These are phyloP conservation scores for Nemopilema nomurai DNA, from an alignment of 30 jellyfish, hydroid and myxozoan species.

Conservation along the genomic window DNA sequence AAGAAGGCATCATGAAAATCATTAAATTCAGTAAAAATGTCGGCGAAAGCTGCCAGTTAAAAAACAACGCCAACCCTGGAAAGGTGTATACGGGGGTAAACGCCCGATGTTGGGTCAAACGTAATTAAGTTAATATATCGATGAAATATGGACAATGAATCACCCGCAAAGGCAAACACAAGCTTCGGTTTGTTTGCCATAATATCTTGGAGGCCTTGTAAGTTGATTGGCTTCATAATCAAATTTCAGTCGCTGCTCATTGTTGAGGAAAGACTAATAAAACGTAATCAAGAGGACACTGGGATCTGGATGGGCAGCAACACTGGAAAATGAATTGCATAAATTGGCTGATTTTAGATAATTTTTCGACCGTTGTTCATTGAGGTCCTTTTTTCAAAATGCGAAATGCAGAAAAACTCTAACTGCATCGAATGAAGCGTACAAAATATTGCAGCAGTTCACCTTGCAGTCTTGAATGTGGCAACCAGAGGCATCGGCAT, in stretches of 20 bases:
- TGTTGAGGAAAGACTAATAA: neutral
- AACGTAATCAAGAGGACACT: neutral
- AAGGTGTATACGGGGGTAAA: too few relatives aligned
- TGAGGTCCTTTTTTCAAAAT: neutral
- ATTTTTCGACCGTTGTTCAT: too few relatives aligned
- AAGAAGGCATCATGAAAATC: too few relatives aligned
- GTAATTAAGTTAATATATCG: neutral
- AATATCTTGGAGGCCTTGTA: neutral
- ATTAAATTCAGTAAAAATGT: too few relatives aligned
- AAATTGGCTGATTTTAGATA: too few relatives aligned
- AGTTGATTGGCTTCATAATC: neutral
- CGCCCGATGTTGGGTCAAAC: neutral
- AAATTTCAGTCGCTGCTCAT: neutral
- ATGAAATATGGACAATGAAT: neutral
- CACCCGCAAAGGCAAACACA: neutral
- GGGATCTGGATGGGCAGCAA: neutral
- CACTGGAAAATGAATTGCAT: too few relatives aligned
- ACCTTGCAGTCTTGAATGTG: slow-evolving; percentile 89
- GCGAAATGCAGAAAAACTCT: neutral
- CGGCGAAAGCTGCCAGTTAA: too few relatives aligned
- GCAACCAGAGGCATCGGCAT: slow-evolving; percentile 85
- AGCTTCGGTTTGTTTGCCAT: neutral
- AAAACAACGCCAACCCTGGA: too few relatives aligned
- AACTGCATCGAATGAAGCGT: neutral
- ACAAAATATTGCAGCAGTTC: neutral